Conservation (phyloP, 2,797 vertebrate genomes). For the Bucorvus abyssinicus region DNA sequence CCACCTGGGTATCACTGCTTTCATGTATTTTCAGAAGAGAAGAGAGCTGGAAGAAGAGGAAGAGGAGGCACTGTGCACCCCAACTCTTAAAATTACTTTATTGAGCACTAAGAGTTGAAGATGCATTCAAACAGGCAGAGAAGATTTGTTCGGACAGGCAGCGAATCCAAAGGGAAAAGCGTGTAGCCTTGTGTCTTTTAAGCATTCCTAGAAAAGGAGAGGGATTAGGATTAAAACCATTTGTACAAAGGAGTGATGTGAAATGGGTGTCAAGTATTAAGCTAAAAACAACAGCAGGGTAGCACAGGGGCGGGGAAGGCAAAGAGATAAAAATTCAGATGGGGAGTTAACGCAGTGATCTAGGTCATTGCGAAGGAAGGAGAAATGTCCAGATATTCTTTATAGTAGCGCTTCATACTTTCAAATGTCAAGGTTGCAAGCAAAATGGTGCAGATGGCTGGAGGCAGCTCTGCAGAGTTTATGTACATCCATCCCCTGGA, state of each 20-base stretch:
- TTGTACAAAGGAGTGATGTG: background rate
- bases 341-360: background rate
- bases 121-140: background rate
- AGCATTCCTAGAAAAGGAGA: background rate
- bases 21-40: background rate
- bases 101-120: background rate
- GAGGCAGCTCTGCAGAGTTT: background rate
- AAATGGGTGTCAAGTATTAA: background rate
- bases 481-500: too few species aligned
- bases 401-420: background rate
- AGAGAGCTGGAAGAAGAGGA: background rate
- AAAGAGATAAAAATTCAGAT: background rate
- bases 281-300: background rate
- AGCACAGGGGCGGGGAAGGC: background rate
- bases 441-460: background rate
- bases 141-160: background rate
- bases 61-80: background rate
- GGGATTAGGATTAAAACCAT: background rate
- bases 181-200: background rate
- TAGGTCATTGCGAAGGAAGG: background rate
- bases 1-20: background rate
- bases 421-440: background rate
- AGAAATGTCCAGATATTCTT: background rate
- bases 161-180: background rate
- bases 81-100: background rate